Percentiles rank a stretch among this genome's conserved stretches.
Conservation (phyloP, 1,140 invertebrate genomes). For the Gryllus bimaculatus region DNA sequence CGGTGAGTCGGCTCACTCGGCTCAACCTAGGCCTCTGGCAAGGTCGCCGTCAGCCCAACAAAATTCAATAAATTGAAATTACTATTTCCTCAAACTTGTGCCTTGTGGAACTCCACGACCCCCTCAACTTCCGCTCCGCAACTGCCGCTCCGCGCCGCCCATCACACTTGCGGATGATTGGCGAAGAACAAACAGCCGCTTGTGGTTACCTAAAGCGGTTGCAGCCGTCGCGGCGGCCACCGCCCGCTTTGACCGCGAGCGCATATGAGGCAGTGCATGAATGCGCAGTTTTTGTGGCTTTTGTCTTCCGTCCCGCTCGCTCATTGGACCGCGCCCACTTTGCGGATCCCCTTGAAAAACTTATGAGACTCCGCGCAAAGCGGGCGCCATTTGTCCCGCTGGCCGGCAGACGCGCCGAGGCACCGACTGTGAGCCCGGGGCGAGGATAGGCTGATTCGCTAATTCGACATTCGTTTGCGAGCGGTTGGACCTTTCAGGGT, state of each 20-base stretch:
- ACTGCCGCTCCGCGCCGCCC: neutral
- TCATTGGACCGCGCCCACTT: neutral
- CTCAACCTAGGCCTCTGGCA: no score
- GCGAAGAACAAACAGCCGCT: neutral
- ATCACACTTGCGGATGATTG: neutral
- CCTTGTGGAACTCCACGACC: neutral
- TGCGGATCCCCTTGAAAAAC: neutral
- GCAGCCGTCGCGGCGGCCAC: no score
- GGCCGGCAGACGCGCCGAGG: neutral
- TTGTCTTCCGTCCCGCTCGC: neutral
- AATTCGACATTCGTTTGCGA: neutral
- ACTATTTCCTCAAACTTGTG: no score
- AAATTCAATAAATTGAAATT: no score
- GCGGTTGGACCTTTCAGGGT: neutral
- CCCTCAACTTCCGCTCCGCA: neutral
- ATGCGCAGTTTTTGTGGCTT: neutral
- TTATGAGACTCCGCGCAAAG: neutral
- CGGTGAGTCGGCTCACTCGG: no score
- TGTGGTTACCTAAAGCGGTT: neutral
- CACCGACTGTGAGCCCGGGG: no score
- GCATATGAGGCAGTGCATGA: neutral
- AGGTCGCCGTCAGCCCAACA: no score
- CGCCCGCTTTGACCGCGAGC: neutral
- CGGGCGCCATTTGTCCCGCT: neutral
- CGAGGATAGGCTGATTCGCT: neutral